These are phyloP conservation scores for Octodon degus DNA, from an alignment of 2,113 vertebrate genomes.

Conservation along the genomic window DNA sequence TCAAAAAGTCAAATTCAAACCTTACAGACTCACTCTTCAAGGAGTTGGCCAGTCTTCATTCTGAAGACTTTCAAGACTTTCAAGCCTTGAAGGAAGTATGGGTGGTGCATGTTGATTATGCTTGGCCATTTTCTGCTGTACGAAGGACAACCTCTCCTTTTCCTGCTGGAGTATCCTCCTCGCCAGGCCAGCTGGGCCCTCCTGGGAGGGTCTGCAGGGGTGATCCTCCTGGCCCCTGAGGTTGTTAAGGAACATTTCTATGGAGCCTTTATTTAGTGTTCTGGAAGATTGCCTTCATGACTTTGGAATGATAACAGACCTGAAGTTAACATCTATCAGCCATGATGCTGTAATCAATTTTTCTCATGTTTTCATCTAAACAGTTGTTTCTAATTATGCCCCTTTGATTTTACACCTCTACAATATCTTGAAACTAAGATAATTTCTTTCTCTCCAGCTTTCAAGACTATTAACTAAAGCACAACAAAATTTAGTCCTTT, in stretches of 20 bases:
- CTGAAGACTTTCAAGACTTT: conserved; percentile 69
- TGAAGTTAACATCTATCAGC: conserved; percentile 41
- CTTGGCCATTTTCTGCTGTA: neutral
- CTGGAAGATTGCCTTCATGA: neutral
- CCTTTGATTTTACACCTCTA: conserved; percentile 63
- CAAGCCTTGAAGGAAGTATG: conserved; percentile 72
- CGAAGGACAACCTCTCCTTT: neutral
- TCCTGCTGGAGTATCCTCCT: neutral
- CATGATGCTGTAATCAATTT: conserved; percentile 17
- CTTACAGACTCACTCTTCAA: conserved; percentile 81
- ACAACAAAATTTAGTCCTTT: conserved; percentile 44
- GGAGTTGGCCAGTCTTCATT: conserved; percentile 12
- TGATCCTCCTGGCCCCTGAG: neutral
- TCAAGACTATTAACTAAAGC: conserved; percentile 51
- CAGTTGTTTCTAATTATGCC: conserved; percentile 67
- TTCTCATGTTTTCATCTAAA: conserved; percentile 4
- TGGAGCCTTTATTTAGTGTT: neutral
- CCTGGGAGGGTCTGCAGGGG: fast-evolving
- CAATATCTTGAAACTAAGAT: conserved; percentile 62
- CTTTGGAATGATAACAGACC: neutral
- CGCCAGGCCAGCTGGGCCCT: neutral
- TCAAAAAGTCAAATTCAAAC: conserved; percentile 89
- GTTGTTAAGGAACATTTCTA: neutral
- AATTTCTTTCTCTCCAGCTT: conserved; percentile 68
- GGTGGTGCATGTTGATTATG: no score